Evolutionary conservation across 2,888 invertebrate species (phyloP).

Genomic region (Lucinisca nassula): DNA sequence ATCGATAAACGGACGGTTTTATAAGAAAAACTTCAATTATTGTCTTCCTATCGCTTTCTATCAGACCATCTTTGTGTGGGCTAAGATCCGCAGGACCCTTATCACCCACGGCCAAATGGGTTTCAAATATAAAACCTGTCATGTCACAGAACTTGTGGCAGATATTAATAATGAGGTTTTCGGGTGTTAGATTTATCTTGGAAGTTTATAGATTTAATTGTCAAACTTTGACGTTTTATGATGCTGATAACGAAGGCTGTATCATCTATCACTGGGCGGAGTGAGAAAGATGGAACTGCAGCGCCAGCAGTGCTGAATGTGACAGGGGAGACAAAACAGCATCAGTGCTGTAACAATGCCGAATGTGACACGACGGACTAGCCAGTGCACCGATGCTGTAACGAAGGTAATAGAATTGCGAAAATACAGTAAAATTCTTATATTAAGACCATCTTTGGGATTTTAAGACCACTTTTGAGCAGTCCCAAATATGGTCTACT

Average conservation of each 20-base stretch:
- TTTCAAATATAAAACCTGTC: conserved; percentile 73
- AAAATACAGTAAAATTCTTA: no score
- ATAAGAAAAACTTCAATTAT: conserved; percentile 71
- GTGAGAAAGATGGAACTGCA: no score
- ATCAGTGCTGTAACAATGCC: no score
- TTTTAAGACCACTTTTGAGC: no score
- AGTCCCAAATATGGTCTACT: no score
- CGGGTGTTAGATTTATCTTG: conserved; percentile 65
- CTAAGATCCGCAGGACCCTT: conserved; percentile 43
- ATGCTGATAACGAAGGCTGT: conserved; percentile 37
- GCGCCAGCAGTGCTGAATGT: no score
- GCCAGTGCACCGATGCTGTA: no score
- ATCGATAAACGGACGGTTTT: conserved; percentile 72
- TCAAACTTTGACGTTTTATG: conserved; percentile 67
- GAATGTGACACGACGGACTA: no score
- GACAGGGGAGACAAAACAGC: no score
- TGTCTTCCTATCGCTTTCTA: conserved; percentile 57
- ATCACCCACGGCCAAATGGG: conserved; percentile 75
- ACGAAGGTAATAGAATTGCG: no score
- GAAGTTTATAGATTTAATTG: conserved; percentile 71
- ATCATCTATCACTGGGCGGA: neutral
- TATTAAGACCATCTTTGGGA: no score
- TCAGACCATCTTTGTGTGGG: conserved; percentile 37
- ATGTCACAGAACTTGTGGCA: conserved; percentile 34
- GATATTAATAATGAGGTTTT: conserved; percentile 71